Evolutionary conservation across 2,113 vertebrate species (phyloP), one percentile per base, ranked within the genome.

Genomic region (Oplegnathus fasciatus): DNA sequence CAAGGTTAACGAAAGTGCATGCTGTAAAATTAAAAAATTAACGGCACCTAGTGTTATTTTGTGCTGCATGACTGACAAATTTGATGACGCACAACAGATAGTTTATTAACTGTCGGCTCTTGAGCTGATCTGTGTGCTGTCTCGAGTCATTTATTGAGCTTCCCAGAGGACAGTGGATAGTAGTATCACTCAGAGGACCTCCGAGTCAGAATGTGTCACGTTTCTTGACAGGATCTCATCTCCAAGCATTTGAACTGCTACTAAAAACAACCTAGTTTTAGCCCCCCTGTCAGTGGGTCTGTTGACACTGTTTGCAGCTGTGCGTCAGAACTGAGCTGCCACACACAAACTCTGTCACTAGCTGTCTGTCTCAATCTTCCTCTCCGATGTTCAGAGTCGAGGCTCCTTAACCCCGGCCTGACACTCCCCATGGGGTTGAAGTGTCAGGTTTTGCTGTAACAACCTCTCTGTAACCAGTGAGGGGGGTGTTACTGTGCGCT

Each of bases 221-320:
- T 73, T 72, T 66, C 61, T 28, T 66, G 86, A 79, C 73, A 74
- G 71, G 72, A 75, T 46, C 54, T 11, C 46, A 30, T 54, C 78
- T 52, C 26, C 71, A 71, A 54, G 50, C 22, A 0, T 54, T 85
- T 66, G 22, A 58, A 15, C 57, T 64, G 50, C 67, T 54, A 9
- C 77, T 86, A 40, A 78, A 90, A 85, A 69, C 80, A 80, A 46
- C 79, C 71, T 9, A n/a, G 26, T 57, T 67, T 69, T 11, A 61
- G 30, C 42, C 70, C 34, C 17, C 15, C 52, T 55, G 62, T 71
- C 71, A 26, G 30, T 30, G n/a, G n/a, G 46, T 71, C 34, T 71
- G 69, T 86, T 87, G 80, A 69, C 76, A 26, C 80, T 18, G 40
- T 65, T 78, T 58, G 64, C 89, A 80, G 83, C 87, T 86, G 87